Evolutionary conservation across 2,888 invertebrate species (phyloP), one percentile per base, ranked within the genome.

Genomic region (Agonum fuliginosum): DNA sequence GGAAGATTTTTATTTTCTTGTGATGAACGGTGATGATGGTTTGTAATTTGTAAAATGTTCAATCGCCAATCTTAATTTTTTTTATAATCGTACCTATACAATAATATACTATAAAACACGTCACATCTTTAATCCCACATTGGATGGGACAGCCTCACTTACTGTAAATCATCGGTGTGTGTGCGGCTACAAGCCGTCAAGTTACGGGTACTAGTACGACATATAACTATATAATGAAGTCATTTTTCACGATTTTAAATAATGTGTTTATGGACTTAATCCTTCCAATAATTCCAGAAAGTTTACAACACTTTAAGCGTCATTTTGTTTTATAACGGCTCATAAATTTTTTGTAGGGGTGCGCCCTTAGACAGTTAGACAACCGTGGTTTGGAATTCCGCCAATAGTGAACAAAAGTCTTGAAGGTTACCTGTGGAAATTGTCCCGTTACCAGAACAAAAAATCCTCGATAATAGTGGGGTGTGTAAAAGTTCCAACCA

Each of bases 251-350:
- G n/a, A n/a, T n/a, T n/a, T n/a, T n/a, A n/a, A 54, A 54, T 54
- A 22, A 54, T 27, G n/a, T 24, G 22, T 54, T 54, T 54, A 54
- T 54, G 22, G 12, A 10, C 20, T 24, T n/a, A 62, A 17, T 30
- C 58, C 34, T 27, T 62, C 14, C 6, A n/a, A n/a, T 34, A 22
- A 20, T 62, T 30, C 30, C n/a, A n/a, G 22, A 20, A 17, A n/a
- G 10, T 51, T 22, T 17, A 48, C 48, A 51, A 22, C 2, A 12
- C 10, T 62, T 72, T 58, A 73, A 73, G 14, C 54, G 51, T 54
- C 73, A 73, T 73, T 73, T 73, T 73, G 73, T 73, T 73, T 73
- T 73, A 54, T 51, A 73, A 73, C 73, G 37, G 51, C 58, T 41
- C 54, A 72, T 51, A 51, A 51, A 54, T 72, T 48, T 73, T 73